These are phyloP conservation scores for Brachionus paranguensis DNA, from an alignment of 1,140 invertebrate species.

Conservation along the genomic window DNA sequence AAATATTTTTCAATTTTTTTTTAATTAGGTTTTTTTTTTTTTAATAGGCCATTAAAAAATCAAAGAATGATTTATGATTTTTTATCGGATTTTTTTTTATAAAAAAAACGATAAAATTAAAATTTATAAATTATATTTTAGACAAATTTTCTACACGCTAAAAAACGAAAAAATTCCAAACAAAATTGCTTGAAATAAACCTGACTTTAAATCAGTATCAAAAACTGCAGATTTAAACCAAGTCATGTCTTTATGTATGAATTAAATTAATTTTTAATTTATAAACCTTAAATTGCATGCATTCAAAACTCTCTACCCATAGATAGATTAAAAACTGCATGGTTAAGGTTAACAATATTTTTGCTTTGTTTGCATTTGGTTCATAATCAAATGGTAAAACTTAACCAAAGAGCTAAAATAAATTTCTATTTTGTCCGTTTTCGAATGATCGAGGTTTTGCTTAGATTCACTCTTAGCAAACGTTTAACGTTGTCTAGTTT, in stretches of 20 bases:
- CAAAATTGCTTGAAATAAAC: background rate
- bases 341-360: background rate
- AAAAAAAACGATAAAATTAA: too few relatives aligned
- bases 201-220: background rate
- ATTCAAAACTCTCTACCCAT: background rate
- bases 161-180: background rate
- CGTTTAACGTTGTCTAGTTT: background rate
- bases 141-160: background rate
- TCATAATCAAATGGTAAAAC: background rate
- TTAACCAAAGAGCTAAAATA: constrained; percentile 7
- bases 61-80: too few relatives aligned
- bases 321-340: constrained; percentile 11
- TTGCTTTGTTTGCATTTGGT: background rate
- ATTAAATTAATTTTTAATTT: background rate
- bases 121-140: too few relatives aligned
- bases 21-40: too few relatives aligned
- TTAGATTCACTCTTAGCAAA: background rate
- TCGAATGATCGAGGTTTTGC: background rate
- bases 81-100: too few relatives aligned
- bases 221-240: background rate
- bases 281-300: constrained; percentile 1
- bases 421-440: constrained; percentile 24
- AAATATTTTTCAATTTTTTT: too few relatives aligned
- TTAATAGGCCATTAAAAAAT: too few relatives aligned
- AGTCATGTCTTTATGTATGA: background rate